These are phyloP conservation scores for Dioctria linearis DNA, from an alignment of 2,888 invertebrate species.

Conservation along the genomic window DNA sequence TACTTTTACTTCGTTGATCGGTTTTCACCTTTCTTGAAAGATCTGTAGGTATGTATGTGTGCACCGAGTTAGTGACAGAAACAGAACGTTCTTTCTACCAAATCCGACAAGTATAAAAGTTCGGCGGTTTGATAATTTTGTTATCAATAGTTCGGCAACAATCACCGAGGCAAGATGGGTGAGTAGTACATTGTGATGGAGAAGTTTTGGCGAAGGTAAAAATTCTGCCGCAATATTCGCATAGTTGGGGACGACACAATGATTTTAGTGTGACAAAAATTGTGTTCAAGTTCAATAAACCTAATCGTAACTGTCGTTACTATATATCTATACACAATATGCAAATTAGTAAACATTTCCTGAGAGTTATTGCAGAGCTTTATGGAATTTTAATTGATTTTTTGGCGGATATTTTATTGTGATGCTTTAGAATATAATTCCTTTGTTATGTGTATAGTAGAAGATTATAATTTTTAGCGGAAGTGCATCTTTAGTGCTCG, in stretches of 20 bases:
- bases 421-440: too few species aligned
- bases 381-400: conserved; percentile 8
- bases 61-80: neutral
- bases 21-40: conserved; percentile 26
- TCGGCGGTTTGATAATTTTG: conserved; percentile 2
- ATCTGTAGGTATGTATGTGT: neutral
- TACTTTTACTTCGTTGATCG: conserved; percentile 36
- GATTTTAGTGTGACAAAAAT: neutral
- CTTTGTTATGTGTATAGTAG: too few species aligned
- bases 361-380: conserved; percentile 16
- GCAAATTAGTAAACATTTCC: conserved; percentile 34
- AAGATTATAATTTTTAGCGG: too few species aligned
- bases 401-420: neutral
- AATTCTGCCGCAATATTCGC: too few species aligned
- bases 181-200: neutral
- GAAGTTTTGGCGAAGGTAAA: too few species aligned
- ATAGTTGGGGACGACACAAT: neutral
- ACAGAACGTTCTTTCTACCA: neutral
- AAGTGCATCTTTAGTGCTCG: too few species aligned
- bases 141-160: conserved; percentile 7
- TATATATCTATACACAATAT: neutral
- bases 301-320: conserved; percentile 3
- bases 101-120: conserved; percentile 7
- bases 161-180: conserved; percentile 41
- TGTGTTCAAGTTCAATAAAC: conserved; percentile 37